phyloP scores from a whole-genome alignment of 1,140 invertebrate genomes.

The Aphis gossypii region DNA sequence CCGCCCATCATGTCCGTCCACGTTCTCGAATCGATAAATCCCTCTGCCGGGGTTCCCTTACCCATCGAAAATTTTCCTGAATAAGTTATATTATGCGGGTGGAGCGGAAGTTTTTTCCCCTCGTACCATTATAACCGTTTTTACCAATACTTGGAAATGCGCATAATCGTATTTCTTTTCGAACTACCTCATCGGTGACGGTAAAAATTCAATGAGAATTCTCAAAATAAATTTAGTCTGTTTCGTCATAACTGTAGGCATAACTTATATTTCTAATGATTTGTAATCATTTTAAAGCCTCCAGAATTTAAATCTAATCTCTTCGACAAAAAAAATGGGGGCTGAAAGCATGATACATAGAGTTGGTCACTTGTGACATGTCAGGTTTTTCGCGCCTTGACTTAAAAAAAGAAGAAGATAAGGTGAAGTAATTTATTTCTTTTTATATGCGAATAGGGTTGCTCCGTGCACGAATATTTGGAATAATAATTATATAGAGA shows the following conservation, averaged over 20 bases:
- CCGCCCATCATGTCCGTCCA: not conserved
- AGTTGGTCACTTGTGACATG: not conserved
- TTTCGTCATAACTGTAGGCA: not conserved
- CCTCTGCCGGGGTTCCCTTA: not conserved
- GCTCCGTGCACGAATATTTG: not conserved
- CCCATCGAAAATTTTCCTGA: not conserved
- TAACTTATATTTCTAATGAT: not conserved
- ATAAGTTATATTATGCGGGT: not conserved
- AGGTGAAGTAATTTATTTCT: not conserved
- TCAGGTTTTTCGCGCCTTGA: not conserved
- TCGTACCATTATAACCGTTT: not conserved
- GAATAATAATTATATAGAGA: not conserved
- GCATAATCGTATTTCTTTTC: not conserved
- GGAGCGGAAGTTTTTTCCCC: not conserved
- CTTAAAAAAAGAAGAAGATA: not conserved
- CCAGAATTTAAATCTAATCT: not conserved
- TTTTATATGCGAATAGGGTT: not conserved
- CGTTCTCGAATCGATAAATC: not conserved
- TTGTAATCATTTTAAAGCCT: not conserved
- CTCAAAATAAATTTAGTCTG: not conserved
- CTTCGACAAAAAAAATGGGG: not conserved
- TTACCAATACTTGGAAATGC: not conserved
- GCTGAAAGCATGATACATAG: not conserved
- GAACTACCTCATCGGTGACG: no score
- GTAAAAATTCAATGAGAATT: not conserved